These are phyloP conservation scores for Hirtodrosophila trivittata DNA, from an alignment of 2,888 invertebrate species.

Conservation along the genomic window DNA sequence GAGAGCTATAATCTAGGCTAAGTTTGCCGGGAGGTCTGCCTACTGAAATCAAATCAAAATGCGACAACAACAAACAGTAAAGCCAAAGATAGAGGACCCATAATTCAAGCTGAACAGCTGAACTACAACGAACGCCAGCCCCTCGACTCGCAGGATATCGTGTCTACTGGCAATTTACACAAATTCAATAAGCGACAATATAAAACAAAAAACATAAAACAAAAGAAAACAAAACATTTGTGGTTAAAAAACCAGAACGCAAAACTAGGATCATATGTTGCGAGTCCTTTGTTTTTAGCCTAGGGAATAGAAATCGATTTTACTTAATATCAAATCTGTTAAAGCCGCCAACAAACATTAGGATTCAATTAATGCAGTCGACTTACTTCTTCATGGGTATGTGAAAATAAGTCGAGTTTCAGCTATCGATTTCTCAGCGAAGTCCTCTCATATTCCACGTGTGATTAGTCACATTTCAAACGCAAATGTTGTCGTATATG, in stretches of 20 bases:
- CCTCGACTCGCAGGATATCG: constrained; percentile 39
- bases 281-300: no score
- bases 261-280: no score
- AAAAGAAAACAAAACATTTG: constrained; percentile 9
- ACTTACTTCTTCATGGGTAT: no score
- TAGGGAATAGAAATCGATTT: no score
- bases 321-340: no score
- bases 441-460: no score
- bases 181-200: constrained; percentile 65
- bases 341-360: no score
- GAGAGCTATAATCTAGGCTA: constrained; percentile 34
- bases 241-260: neutral
- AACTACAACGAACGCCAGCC: constrained; percentile 31
- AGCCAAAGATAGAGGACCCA: constrained; percentile 20
- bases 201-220: neutral
- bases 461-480: no score
- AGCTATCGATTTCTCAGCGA: no score
- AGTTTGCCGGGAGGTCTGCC: constrained; percentile 16
- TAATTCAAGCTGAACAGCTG: constrained; percentile 20
- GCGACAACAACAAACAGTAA: constrained; percentile 45
- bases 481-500: no score
- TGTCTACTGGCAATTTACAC: constrained; percentile 70
- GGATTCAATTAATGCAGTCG: no score
- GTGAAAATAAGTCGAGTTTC: no score
- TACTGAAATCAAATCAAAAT: constrained; percentile 61